Base-by-base conservation (phyloP, 2,113 vertebrate species). In the Thermophis baileyi region DNA sequence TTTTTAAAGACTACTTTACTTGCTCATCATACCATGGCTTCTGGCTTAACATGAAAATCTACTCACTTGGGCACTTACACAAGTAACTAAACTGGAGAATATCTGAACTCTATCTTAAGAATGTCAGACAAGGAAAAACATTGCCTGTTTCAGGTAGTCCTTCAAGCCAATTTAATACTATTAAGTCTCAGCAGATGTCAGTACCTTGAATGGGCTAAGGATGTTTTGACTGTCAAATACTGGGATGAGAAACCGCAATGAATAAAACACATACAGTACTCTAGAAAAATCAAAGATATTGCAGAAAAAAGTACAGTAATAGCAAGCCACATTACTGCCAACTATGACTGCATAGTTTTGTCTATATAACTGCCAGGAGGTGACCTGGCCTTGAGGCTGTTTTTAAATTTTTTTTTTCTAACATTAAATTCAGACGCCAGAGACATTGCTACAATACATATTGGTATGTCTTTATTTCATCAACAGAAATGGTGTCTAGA, bases 401-500 rank as follows among this genome's bases (percentile, higher is more conserved):
- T 91, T 57, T n/a, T 49, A 69, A 24, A n/a, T n/a, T n/a, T n/a
- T n/a, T n/a, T n/a, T n/a, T n/a, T 0, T 2, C 54, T 6, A 57
- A 49, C 54, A 92, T 5, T 0, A 12, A 89, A 51, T 94, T 95
- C 91, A 89, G 92, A 96, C 93, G 49, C 91, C 93, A 93, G 92
- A 95, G 51, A 95, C 95, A 89, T 51, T 30, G 0, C 95, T 98
- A 98, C 98, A 98, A 98, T 99, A 98, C 98, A 98, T 98, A 98
- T 98, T 98, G 98, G 98, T 98, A 98, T 99, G 98, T 99, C 98
- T 99, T 99, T 99, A 99, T 99, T 99, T 99, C 99, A 99, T 99
- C 98, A 99, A 99, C 99, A 99, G 98, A 99, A 99, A 99, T 99
- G 98, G 98, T 99, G 99, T 99, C 99, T 98, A 99, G 98, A 99